Conservation (phyloP, 1,140 invertebrate genomes). For the Rhopalosiphum padi region DNA sequence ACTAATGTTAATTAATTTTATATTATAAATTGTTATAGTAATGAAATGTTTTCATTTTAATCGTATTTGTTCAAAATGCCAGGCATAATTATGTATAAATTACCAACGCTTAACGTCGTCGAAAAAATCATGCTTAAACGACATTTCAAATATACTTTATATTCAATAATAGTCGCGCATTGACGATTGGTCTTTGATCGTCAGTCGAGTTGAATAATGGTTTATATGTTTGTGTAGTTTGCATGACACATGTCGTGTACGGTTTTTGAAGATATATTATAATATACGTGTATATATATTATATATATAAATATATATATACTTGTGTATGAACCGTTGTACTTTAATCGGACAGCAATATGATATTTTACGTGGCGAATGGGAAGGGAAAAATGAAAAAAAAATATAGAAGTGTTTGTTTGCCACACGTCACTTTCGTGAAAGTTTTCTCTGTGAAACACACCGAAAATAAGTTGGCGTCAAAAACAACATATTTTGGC, state of each 20-base stretch:
- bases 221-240: not conserved
- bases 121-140: not conserved
- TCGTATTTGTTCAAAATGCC: not conserved
- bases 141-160: not conserved
- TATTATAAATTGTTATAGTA: too few relatives aligned
- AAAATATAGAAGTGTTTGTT: not conserved
- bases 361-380: not conserved
- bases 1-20: too few relatives aligned
- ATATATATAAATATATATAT: not conserved
- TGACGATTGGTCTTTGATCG: not conserved
- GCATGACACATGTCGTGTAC: not conserved
- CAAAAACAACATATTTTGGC: conserved; percentile 21
- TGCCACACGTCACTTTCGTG: conserved; percentile 1
- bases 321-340: not conserved
- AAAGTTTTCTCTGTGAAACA: not conserved
- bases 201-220: not conserved
- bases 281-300: not conserved
- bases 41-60: not conserved
- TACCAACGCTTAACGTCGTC: not conserved
- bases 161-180: not conserved
- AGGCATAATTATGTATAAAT: not conserved
- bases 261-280: not conserved
- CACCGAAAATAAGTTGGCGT: not conserved
- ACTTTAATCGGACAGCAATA: conserved; percentile 30
- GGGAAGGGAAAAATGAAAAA: not conserved